Percentiles rank a stretch among this genome's conserved stretches.
Conservation (phyloP, 2,797 vertebrate genomes). For the Moxostoma hubbsi region DNA sequence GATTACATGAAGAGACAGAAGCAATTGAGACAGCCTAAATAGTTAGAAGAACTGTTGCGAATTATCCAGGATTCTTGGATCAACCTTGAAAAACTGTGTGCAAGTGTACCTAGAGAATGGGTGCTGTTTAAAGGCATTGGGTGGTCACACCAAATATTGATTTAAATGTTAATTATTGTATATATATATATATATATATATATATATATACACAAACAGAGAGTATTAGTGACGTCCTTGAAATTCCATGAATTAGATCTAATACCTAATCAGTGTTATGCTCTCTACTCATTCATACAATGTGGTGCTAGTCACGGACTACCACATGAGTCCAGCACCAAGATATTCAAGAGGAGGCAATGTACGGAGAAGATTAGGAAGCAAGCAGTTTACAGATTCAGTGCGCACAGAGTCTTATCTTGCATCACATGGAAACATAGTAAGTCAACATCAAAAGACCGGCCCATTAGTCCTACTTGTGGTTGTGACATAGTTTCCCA, state of each 20-base stretch:
- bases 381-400: slow-evolving; percentile 32
- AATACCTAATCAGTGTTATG: slow-evolving; percentile 2
- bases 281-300: slow-evolving; percentile 38
- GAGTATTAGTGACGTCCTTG: slow-evolving; percentile 31
- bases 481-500: slow-evolving; percentile 14
- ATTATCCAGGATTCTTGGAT: too few species aligned
- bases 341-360: slow-evolving; percentile 49
- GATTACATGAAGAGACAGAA: too few species aligned
- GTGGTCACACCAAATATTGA: too few species aligned
- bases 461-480: slow-evolving; percentile 18
- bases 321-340: slow-evolving; percentile 37
- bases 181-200: too few species aligned
- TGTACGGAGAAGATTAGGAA: slow-evolving; percentile 31
- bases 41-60: too few species aligned
- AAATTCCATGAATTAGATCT: slow-evolving; percentile 3
- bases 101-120: slow-evolving; percentile 27
- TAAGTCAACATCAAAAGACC: slow-evolving; percentile 43
- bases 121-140: too few species aligned
- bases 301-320: slow-evolving; percentile 44
- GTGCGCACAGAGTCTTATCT: slow-evolving; percentile 36
- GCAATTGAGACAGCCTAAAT: too few species aligned
- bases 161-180: too few species aligned
- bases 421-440: slow-evolving; percentile 31
- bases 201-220: too few species aligned
- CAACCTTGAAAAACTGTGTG: slow-evolving; percentile 44